Percentiles rank a stretch among this genome's conserved stretches.
These are phyloP conservation scores for Sialia sialis DNA, from an alignment of 2,113 vertebrate genomes.

Conservation along the genomic window DNA sequence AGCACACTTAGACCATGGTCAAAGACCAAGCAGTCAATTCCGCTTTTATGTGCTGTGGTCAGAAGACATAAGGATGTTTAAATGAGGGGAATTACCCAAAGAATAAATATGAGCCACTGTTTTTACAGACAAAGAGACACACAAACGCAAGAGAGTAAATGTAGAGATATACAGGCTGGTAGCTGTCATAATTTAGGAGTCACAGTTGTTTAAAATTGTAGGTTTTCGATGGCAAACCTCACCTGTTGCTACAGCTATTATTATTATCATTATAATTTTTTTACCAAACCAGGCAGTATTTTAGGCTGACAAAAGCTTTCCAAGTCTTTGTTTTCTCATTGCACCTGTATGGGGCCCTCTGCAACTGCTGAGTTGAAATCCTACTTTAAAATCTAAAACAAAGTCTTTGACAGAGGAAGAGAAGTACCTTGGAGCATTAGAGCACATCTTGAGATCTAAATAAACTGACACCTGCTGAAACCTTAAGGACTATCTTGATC, in stretches of 20 bases:
- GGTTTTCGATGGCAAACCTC: conserved; percentile 51
- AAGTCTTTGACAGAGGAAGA: conserved; percentile 19
- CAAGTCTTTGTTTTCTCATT: conserved; percentile 65
- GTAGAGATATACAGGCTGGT: background rate
- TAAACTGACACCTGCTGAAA: background rate
- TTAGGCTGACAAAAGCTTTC: conserved; percentile 59
- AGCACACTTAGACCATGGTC: background rate
- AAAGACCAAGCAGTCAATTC: background rate
- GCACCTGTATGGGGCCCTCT: conserved; percentile 17
- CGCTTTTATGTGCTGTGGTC: fast-evolving
- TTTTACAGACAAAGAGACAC: conserved; percentile 1
- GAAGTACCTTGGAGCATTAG: background rate
- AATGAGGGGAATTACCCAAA: background rate
- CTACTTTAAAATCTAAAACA: conserved; percentile 44
- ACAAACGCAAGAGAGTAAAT: background rate
- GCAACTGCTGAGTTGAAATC: conserved; percentile 42
- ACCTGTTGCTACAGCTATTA: conserved; percentile 23
- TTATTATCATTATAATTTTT: conserved; percentile 67
- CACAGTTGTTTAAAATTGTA: conserved; percentile 66
- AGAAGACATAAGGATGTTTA: background rate
- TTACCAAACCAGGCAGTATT: conserved; percentile 65
- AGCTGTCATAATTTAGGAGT: conserved; percentile 1
- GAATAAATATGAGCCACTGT: background rate
- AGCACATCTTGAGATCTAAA: background rate
- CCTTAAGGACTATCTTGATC: background rate